Evolutionary conservation across 2,113 vertebrate genomes (phyloP).

Genomic region (Agapornis roseicollis): DNA sequence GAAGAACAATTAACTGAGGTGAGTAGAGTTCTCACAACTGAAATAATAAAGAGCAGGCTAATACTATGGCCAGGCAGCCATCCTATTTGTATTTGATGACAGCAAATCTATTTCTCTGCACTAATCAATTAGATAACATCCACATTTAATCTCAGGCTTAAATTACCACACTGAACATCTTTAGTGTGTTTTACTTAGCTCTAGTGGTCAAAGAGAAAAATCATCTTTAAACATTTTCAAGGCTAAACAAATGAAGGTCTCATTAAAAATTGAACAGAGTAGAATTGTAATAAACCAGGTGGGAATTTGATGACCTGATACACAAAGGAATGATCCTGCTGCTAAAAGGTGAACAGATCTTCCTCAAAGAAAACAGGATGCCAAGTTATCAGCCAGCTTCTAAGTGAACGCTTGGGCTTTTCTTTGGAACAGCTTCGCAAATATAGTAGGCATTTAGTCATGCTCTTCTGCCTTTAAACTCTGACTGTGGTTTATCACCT

Average conservation of each 20-base stretch:
- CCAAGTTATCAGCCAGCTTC: neutral
- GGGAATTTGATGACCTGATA: neutral
- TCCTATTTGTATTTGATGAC: conserved; percentile 32
- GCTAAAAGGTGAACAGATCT: neutral
- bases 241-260: neutral
- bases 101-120: conserved; percentile 20
- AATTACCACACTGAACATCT: neutral
- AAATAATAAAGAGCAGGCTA: neutral
- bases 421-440: neutral
- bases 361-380: neutral
- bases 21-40: neutral
- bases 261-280: neutral
- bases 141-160: conserved; percentile 21
- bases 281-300: neutral
- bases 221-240: neutral
- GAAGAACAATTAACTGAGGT: neutral
- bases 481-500: conserved; percentile 34
- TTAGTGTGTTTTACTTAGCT: neutral
- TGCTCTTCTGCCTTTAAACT: neutral
- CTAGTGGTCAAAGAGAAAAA: neutral
- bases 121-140: conserved; percentile 24
- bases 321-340: neutral
- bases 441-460: neutral
- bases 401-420: neutral
- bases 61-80: neutral